Conservation (phyloP, 2,113 vertebrate species). For the Machaerirhynchus nigripectus region DNA sequence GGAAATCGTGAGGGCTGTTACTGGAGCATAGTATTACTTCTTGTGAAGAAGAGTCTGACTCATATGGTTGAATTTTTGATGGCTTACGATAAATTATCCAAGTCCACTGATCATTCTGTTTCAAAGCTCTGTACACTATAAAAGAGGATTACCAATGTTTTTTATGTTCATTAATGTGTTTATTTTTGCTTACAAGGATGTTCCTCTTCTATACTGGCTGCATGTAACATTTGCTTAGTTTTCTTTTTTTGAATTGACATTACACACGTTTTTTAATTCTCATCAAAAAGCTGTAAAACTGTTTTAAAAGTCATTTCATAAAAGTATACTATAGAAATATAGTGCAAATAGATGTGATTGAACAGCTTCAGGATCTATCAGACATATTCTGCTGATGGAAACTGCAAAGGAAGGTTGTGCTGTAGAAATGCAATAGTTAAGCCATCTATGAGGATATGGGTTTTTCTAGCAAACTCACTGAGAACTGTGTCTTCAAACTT, state of each 20-base stretch:
- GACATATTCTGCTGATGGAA: not conserved
- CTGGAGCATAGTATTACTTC: not conserved
- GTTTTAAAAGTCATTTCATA: not conserved
- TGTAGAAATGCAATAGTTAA: not conserved
- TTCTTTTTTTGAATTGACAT: not conserved
- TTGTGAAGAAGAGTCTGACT: not conserved
- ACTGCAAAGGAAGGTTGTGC: not conserved
- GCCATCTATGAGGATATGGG: not conserved
- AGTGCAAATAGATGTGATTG: not conserved
- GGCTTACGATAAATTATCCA: not conserved
- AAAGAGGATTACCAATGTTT: not conserved
- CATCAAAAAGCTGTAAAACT: not conserved
- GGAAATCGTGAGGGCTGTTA: not conserved
- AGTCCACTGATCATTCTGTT: not conserved
- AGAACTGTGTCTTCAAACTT: not conserved
- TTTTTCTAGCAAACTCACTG: not conserved
- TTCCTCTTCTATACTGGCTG: not conserved
- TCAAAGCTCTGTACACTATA: not conserved
- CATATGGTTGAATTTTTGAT: not conserved
- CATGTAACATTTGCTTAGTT: not conserved
- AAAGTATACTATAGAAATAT: not conserved
- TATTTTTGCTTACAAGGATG: not conserved
- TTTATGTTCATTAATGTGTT: not conserved
- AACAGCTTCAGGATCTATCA: not conserved
- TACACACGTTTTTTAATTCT: not conserved